A percentile compares a stretch with the other conserved stretches of the same genome.
Evolutionary conservation across 2,797 vertebrate genomes (phyloP).

Genomic region (Molossus molossus): DNA sequence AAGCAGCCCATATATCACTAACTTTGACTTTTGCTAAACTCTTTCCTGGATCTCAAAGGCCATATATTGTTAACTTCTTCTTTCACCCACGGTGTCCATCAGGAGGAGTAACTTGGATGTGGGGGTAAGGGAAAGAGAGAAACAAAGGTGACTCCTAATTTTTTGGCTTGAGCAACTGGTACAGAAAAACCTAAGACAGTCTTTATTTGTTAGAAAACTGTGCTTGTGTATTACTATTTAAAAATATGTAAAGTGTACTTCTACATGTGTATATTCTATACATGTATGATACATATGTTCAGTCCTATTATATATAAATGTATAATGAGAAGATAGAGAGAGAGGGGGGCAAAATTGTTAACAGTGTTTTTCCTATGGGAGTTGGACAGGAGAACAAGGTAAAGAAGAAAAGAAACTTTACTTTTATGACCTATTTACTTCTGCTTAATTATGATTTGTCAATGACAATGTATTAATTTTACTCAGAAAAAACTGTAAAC

Average conservation of each 20-base stretch:
- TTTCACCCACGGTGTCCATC: neutral
- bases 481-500: neutral
- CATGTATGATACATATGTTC: neutral
- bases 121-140: neutral
- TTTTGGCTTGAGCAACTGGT: neutral
- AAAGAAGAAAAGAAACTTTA: neutral
- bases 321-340: neutral
- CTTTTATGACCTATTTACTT: neutral
- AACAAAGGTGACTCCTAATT: neutral
- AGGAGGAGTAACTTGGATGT: neutral
- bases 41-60: neutral
- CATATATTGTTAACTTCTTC: neutral
- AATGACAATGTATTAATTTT: neutral
- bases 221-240: neutral
- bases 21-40: neutral
- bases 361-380: neutral
- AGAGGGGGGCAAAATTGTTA: neutral
- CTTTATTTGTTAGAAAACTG: neutral
- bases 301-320: neutral
- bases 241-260: neutral
- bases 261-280: neutral
- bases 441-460: neutral
- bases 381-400: neutral
- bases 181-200: neutral
- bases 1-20: neutral